Evolutionary conservation across 2,888 invertebrate species (phyloP), one percentile per base, ranked within the genome.

Genomic region (Idaea biselata): DNA sequence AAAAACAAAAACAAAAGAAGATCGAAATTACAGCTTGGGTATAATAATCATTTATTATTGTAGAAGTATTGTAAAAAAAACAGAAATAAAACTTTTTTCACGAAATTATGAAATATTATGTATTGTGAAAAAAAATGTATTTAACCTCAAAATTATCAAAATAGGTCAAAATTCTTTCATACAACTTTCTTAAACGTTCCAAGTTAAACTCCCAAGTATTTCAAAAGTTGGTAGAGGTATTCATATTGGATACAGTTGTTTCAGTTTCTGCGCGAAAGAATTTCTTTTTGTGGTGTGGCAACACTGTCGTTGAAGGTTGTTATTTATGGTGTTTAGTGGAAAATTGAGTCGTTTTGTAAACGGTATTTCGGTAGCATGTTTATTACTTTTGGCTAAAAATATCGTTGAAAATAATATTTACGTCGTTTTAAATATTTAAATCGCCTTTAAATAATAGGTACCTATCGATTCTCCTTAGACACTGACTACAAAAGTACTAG

Each of bases 311-410:
- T 55, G 31, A 58, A 65, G 64, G 60, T 60, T 55, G 62, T 67
- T 61, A 66, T 68, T 66, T 67, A 68, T 67, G 59, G 61, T 68
- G 63, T 66, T 65, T 60, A 64, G 57, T 64, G 64, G 17, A 63
- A 67, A 60, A 66, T 66, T 65, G 61, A 69, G 65, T 59, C 63
- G 67, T 69, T 65, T 63, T 58, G 57, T 60, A 56, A 18, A 18
- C 56, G 44, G 44, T 44, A 18, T 56, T 55, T 56, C 18, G 8
- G 18, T 56, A 56, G 18, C 18, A 18, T 56, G 44, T 56, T 56
- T 56, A 14, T 18, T 56, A 56, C 56, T 56, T n/a, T 18, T 56
- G 18, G 17, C 14, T 56, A 18, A 16, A 56, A 16, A 18, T 56
- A 18, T 16, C 56, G 44, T 44, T 55, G 16, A 6, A 55, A 55